Evolutionary conservation across 2,797 vertebrate species (phyloP), one percentile per base, ranked within the genome.

Genomic region (Calcarius lapponicus): DNA sequence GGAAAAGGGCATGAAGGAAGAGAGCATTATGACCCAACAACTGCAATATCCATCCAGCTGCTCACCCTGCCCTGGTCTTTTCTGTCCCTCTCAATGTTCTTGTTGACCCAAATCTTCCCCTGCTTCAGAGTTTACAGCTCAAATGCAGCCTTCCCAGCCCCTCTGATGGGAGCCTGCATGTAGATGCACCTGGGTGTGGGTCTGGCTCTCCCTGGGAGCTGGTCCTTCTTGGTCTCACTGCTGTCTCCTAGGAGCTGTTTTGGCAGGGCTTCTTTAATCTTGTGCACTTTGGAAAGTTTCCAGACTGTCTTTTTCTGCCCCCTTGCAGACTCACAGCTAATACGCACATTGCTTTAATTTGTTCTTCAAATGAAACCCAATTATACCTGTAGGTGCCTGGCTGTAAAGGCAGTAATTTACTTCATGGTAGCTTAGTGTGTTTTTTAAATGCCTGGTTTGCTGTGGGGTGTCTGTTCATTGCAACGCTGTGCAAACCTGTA

Each of bases 391-490:
- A 90, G 86, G 88, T 96, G 93, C 90, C 78, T 91, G 47, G 95
- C 58, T 85, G 91, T 94, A 93, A 94, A 96, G 64, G 74, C 88
- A 88, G 64, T 94, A 83, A 93, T 95, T 97, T 81, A 88, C 71
- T 95, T 94, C 94, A 75, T 62, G 11, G 95, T 93, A 96, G 96
- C 86, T 88, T 61, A 42, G 74, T 54, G 26, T 95, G 72, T 83
- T 94, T 92, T 85, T 91, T 50, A 87, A 93, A 93, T 83, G 74
- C 87, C 75, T 88, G 60, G 66, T 79, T 94, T 73, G 88, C 92
- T 82, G 22, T 54, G 73, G 69, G 69, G 65, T 86, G 94, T 90
- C 83, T 94, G 65, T 80, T 91, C 70, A 17, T n/a, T 54, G 76
- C 87, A 79, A 92, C 65, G 22, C 85, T 90, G 29, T 56, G 86